Percentiles rank a stretch among this genome's conserved stretches.
phyloP scores from a whole-genome alignment of 2,888 invertebrate genomes.

The Meloe dianella region DNA sequence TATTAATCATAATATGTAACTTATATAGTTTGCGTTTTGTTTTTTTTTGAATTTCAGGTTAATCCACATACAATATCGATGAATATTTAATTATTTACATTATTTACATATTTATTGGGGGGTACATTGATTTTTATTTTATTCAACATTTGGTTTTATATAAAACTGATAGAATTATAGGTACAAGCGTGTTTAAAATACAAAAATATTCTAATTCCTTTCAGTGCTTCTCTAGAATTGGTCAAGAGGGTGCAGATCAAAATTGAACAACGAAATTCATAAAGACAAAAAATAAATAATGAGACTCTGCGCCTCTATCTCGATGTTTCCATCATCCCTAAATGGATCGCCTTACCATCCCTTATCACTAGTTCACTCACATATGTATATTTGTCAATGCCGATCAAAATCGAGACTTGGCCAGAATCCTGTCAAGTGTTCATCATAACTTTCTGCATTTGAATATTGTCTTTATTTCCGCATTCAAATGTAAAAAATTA shows the following conservation, averaged over 20 bases:
- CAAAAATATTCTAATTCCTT: constrained; percentile 51
- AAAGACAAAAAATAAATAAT: not conserved
- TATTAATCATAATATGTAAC: constrained; percentile 24
- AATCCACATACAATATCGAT: constrained; percentile 45
- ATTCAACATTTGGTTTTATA: constrained; percentile 36
- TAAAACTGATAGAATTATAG: constrained; percentile 43
- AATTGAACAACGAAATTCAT: not conserved
- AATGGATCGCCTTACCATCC: too few species aligned
- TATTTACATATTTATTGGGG: constrained; percentile 39
- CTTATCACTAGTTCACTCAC: too few species aligned
- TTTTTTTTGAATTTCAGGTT: constrained; percentile 20
- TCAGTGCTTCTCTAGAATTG: constrained; percentile 50
- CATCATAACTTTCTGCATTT: too few species aligned
- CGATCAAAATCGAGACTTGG: too few species aligned
- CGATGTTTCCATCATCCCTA: not conserved
- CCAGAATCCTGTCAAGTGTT: too few species aligned
- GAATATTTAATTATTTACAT: constrained; percentile 46
- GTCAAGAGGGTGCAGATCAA: constrained; percentile 47
- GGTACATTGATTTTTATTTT: constrained; percentile 34
- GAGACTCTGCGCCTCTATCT: not conserved
- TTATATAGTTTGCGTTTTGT: constrained; percentile 22
- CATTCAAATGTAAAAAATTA: too few species aligned
- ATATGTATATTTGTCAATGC: too few species aligned
- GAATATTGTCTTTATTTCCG: too few species aligned
- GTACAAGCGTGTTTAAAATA: constrained; percentile 48